Evolutionary conservation across 2,113 vertebrate species (phyloP), one percentile per base, ranked within the genome.

Genomic region (Lutjanus erythropterus): DNA sequence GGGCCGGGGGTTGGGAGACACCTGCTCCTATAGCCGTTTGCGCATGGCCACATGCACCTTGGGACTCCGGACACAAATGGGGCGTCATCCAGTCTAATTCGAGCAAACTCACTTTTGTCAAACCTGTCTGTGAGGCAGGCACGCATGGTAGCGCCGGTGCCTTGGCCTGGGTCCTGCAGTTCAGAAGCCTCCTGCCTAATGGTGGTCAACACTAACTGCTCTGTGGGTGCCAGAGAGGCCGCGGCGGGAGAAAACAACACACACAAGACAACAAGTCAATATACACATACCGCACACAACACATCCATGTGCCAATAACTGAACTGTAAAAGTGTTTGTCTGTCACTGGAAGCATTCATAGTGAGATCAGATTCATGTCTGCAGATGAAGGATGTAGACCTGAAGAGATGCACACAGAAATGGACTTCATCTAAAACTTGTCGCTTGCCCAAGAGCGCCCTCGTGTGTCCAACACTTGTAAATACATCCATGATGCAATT

Each of bases 161-260:
- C 91, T 86, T 86, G 86, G 89, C 83, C 91, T 76, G 90, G 93
- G 89, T 95, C 94, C 86, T 92, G 93, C 69, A 61, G 92, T 72
- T 91, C 87, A 90, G 94, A 80, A 71, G 92, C 84, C 78, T 95
- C 94, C 92, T 95, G 94, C 86, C 95, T 96, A 96, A 95, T 92
- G 91, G 93, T 72, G 87, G 93, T 94, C 95, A 96, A 95, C 91
- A 95, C 95, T 96, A 96, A 96, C 92, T 95, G 95, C 88, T 95
- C 95, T 96, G 94, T 88, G 86, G 90, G 88, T 42, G 55, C 86
- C 78, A 69, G 71, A 85, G 73, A 86, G 78, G 91, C 83, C 85
- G 68, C 64, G 71, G 73, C 89, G 29, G 86, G 91, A 95, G 88
- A 90, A 84, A 95, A 95, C 78, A 93, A 93, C 93, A 95, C 87